phyloP scores from a whole-genome alignment of 2,888 invertebrate genomes.

The Morpho helenor region DNA sequence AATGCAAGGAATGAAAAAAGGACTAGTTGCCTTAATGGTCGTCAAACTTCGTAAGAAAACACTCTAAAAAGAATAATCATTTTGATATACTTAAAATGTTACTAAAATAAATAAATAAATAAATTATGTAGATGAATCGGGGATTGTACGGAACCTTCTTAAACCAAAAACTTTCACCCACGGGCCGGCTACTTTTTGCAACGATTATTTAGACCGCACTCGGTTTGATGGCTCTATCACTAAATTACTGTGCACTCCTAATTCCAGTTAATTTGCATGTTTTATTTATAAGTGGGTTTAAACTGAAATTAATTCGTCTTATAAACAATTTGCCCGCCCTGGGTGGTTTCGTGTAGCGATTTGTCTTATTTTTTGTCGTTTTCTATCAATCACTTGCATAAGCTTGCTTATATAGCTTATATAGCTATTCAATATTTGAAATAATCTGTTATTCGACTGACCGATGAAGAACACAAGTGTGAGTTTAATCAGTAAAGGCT shows the following conservation, averaged over 20 bases:
- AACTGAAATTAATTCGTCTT: constrained; percentile 16
- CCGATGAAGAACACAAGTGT: no score
- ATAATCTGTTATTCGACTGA: no score
- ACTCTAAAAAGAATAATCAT: no score
- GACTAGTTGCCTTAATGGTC: no score
- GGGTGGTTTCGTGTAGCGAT: constrained; percentile 8
- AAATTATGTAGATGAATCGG: constrained; percentile 9
- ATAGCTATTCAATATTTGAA: no score
- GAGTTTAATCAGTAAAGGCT: no score
- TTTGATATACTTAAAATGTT: no score
- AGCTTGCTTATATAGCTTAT: background rate
- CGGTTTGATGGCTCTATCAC: constrained; percentile 29
- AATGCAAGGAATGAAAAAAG: no score
- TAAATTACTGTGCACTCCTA: constrained; percentile 17
- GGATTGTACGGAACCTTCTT: constrained; percentile 1
- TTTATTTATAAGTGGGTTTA: constrained; percentile 17
- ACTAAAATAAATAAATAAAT: no score
- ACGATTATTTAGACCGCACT: constrained; percentile 26
- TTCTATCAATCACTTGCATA: background rate
- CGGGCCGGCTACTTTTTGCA: constrained; percentile 29
- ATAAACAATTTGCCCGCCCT: constrained; percentile 11
- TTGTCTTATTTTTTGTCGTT: constrained; percentile 4
- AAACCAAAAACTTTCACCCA: background rate
- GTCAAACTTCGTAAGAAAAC: no score
- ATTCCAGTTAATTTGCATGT: constrained; percentile 19